phyloP scores from a whole-genome alignment of 1,140 invertebrate species.

The Drosophila virilis region DNA sequence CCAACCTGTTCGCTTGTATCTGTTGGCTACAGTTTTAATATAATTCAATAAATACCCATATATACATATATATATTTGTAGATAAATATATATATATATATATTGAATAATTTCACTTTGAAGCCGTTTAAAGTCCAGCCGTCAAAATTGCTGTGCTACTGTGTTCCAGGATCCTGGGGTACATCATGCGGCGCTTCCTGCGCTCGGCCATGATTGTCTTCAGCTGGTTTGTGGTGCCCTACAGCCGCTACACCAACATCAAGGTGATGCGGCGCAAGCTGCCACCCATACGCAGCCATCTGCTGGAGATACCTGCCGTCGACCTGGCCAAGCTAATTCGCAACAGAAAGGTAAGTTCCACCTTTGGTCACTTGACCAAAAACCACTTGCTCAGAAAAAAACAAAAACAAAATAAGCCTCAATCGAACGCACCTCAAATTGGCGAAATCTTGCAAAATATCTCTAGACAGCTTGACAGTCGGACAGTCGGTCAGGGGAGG shows the following conservation, averaged over 20 bases:
- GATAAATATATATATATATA: constrained; percentile 1
- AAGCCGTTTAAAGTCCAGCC: constrained; percentile 51
- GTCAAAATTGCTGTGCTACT: constrained; percentile 84
- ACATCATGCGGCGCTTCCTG: constrained; percentile 84
- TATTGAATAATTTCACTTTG: constrained; percentile 36
- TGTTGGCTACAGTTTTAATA: not conserved
- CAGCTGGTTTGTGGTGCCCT: constrained; percentile 84
- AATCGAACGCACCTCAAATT: constrained; percentile 40
- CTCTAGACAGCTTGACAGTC: constrained; percentile 18
- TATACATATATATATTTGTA: constrained; percentile 1
- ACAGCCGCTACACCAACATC: constrained; percentile 86
- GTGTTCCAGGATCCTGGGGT: constrained; percentile 84
- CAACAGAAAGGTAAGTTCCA: constrained; percentile 86
- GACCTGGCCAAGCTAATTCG: constrained; percentile 87
- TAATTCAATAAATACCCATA: too few relatives aligned
- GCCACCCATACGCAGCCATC: constrained; percentile 86
- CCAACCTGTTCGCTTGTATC: constrained; percentile 63
- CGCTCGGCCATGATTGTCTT: constrained; percentile 84
- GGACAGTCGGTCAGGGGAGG: not conserved
- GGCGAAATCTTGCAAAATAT: constrained; percentile 67
- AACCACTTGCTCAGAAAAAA: constrained; percentile 6
- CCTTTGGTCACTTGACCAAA: constrained; percentile 14
- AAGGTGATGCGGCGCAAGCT: constrained; percentile 86
- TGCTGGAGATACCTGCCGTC: constrained; percentile 87
- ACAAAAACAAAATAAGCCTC: not conserved